Evolutionary conservation across 2,113 vertebrate species (phyloP), one percentile per base, ranked within the genome.

Genomic region (Micronycteris hirsuta): DNA sequence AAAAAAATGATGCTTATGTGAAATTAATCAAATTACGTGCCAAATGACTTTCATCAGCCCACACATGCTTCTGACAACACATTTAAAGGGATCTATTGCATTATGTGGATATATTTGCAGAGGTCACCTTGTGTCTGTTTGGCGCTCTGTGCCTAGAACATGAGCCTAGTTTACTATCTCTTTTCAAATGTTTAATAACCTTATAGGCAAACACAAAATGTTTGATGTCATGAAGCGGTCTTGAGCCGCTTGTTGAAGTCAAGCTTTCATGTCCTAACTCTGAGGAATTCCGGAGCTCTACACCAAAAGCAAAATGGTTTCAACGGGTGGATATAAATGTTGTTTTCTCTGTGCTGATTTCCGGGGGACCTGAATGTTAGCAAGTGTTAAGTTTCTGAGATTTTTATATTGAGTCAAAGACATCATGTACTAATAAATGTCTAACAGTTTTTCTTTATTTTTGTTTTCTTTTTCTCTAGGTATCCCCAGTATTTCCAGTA

Each of bases 401-500:
- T 61, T 77, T 97, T 45, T 71, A n/a, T 73, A 31, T 28, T 93
- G 91, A 54, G 63, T 91, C 49, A 93, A 91, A 85, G 24, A 56
- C 84, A n/a, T 80, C 63, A 52, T 24, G 24, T 80, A 28, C 33
- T 71, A 89, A 91, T 81, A 96, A 94, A 86, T 4, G 61, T 36
- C 97, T 98, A 98, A 70, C 71, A 70, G 3, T 71, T 94, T 94
- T 91, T 97, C 95, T 96, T 94, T 96, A 86, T 97, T 98, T 68
- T 98, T 98, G 96, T 98, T 67, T 31, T 77, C 67, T 99, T 95
- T 98, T 92, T 98, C 95, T 98, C 38, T 98, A 99, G 99, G 99
- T 99, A 98, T 99, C 97, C 99, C 99, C 98, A 99, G 99, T 98
- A 99, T 99, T 98, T 99, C 99, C 98, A 99, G 99, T 99, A 99